Base-by-base conservation (phyloP, 2,797 vertebrate genomes). In the Neomorphus geoffroyi region DNA sequence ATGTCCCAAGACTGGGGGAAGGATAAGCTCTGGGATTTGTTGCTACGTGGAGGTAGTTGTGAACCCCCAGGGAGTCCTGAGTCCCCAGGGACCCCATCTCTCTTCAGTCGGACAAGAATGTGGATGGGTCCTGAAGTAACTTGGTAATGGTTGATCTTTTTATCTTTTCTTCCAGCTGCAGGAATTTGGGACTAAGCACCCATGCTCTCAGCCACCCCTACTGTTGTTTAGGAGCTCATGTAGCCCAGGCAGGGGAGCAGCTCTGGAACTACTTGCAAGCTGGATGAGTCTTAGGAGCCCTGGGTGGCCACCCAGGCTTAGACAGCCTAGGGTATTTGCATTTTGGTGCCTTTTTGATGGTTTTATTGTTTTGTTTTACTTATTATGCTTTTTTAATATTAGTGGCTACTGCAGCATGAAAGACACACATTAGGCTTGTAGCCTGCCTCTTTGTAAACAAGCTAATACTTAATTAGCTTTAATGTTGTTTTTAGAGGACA, bases 351-450 rank as follows among this genome's bases (percentile, higher is more conserved):
- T 28, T 92, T 96, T 94, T 95, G 94, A 96, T 94, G 90, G 48
- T 90, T 86, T 85, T 86, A 86, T 92, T 94, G 65, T 89, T 95
- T 87, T 87, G 87, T 83, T 95, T 94, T 94, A 90, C 92, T 94
- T 90, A 93, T 86, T 92, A 61, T 56, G 77, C 60, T 86, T 94
- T 91, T 95, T 79, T 46, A 94, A 88, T 89, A 82, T 81, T 94
- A 88, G 78, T 91, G 90, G 78, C 90, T 95, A 77, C 80, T 90
- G 78, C 66, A 77, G 48, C 66, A 61, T 92, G 57, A 88, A 94
- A 90, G 9, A 1, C 28, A 75, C 26, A n/a, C 67, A 58, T 54
- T 60, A 78, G 33, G 37, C 30, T 92, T 92, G 21, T 87, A 90
- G 33, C 46, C 46, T 82, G 72, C 37, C 54, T 88, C 57, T 12